Evolutionary conservation across 2,113 vertebrate genomes (phyloP).

Genomic region (Dicentrarchus labrax): DNA sequence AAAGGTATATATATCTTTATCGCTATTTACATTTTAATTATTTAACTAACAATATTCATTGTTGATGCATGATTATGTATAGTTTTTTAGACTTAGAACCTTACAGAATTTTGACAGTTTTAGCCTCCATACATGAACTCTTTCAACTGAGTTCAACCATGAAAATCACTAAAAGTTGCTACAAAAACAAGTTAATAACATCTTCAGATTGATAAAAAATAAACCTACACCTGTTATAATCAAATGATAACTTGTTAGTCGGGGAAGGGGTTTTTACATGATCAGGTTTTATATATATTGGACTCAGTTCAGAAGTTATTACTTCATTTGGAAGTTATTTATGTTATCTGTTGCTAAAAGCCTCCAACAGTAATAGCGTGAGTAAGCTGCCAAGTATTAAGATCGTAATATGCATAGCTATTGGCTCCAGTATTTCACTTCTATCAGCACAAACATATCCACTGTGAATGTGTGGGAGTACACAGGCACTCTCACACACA

Average conservation of each 20-base stretch:
- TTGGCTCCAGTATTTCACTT: constrained; percentile 50
- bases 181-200: neutral
- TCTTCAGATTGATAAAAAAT: neutral
- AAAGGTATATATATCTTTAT: neutral
- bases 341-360: constrained; percentile 38
- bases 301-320: constrained; percentile 27
- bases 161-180: neutral
- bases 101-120: neutral
- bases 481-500: neutral
- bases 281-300: constrained; percentile 12
- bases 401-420: constrained; percentile 35
- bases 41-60: neutral
- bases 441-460: constrained; percentile 50
- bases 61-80: neutral
- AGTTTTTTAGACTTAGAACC: neutral
- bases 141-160: neutral
- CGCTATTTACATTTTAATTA: neutral
- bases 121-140: neutral
- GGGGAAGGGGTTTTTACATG: neutral
- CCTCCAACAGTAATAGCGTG: constrained; percentile 24
- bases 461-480: constrained; percentile 42
- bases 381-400: constrained; percentile 45
- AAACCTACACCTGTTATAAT: neutral
- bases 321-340: constrained; percentile 51
- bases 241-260: neutral